Base-by-base conservation (phyloP, 2,888 invertebrate genomes). In the Aporophyla nigra region DNA sequence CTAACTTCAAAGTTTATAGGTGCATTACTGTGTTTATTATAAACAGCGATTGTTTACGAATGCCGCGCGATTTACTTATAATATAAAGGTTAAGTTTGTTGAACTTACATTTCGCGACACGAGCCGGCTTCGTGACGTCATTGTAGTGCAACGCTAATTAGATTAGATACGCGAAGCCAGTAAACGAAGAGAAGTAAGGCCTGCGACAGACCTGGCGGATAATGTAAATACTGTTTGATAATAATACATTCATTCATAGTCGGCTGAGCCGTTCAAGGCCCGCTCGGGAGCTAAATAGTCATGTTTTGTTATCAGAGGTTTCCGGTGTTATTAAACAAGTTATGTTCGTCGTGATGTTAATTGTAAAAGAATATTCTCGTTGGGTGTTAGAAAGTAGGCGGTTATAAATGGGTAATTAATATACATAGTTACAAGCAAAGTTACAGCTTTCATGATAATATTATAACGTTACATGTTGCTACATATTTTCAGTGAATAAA, bases 121-220 rank as follows among this genome's bases (percentile, higher is more conserved):
- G 90, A 90, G 92, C 91, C 93, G 93, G 93, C 93, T 93, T 93
- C 92, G 92, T 95, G 96, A 95, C 95, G 95, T 95, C 93, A 92
- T 82, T 82, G 86, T 86, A 87, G 84, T 95, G 95, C 94, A 93
- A 83, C 90, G 87, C 92, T 95, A 96, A 96, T 93, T 93, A 93
- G 95, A 95, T 95, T 95, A 96, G 92, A 92, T 92, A 93, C 91
- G 92, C 89, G 94, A 92, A 95, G 93, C 93, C 93, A 89, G 87
- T 93, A 91, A 91, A 90, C 89, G 84, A 79, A 85, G 83, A 80
- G 84, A 90, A 89, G 91, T 89, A 89, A 90, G 90, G 91, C 90
- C 86, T 86, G 86, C 83, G 81, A 81, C 81, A 85, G 75, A 89
- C 87, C 80, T 85, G 89, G 90, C 92, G 91, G 92, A 92, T 91